Base-by-base conservation (phyloP, 92 coral and sea anemone species). In the Paragorgia papillata region DNA sequence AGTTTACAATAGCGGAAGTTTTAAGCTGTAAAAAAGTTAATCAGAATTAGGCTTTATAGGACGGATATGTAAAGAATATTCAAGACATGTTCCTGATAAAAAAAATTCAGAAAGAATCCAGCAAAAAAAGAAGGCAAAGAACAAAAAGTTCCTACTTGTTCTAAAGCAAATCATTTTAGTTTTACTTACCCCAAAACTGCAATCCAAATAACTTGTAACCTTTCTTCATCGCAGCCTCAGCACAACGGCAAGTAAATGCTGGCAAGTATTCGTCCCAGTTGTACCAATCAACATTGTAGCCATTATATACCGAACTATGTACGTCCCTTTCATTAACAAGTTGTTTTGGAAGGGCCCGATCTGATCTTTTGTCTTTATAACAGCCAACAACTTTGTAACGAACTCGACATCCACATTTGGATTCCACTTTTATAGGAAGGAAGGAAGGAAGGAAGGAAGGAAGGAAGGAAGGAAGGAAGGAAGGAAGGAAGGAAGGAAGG, bases 231-330 rank as follows among this genome's bases (percentile, higher is more conserved):
- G 97, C 96, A 33, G 78, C 84, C 65, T 76, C 25, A n/a, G 97
- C 97, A 70, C 97, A 92, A 21, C 97, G 96, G 24, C 97, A 92
- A 25, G 90, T 78, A 39, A 92, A 92, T 0, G 78, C 92, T 0
- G 85, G 85, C n/a, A 83, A 53, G 32, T 89, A 90, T 2, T 80
- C 61, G 26, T 89, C 73, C 92, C 92, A 92, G 70, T 89, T 80
- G 48, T 43, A 9, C 97, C 97, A 92, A n/a, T 92, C 84, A 46
- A 92, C 86, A 18, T 30, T 6, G 19, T 82, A 19, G 17, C 82
- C 82, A 13, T 94, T 91, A 27, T 65, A 89, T 68, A 62, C 83
- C 0, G 19, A 10, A n/a, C 15, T 73, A 51, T 75, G 54, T 0
- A 68, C n/a, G 57, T 92, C 97, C 2, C 97, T 87, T 62, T 92